Evolutionary conservation across 2,797 vertebrate species (phyloP), one percentile per base, ranked within the genome.

Genomic region (Myotis daubentonii): DNA sequence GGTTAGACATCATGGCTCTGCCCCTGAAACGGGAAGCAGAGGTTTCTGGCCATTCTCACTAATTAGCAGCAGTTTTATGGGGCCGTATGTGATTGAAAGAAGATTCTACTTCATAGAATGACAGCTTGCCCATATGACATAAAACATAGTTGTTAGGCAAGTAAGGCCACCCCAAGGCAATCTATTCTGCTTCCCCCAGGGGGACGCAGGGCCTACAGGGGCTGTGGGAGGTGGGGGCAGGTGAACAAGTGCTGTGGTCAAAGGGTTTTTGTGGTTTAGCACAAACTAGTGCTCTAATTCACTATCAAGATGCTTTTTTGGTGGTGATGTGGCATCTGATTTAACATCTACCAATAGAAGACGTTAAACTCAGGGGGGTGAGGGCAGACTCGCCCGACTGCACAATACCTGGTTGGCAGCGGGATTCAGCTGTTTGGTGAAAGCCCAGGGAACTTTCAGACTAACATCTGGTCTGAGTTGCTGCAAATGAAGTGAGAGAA

Each of bases 1-100:
- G 0, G 20, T 20, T 19, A 36, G 70, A 23, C 3, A 3, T 47
- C 12, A 12, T 0, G 0, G 70, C 47, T 78, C 15, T 1, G 36
- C 20, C 23, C 17, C n/a, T 57, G 30, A 28, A 25, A 19, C 3
- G 8, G 33, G 33, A n/a, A 6, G 8, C 38, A 12, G 8, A 11
- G n/a, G 38, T 8, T 17, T n/a, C 47, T 6, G 30, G 22, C 78
- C 49, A 2, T n/a, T 55, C 47, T 83, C 90, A 62, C n/a, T 20
- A 12, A 72, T 13, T 23, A 90, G 96, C 93, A 89, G 95, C 68
- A 33, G 68, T 41, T 4, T 0, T 12, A 4, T 30, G n/a, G 55
- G 23, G 76, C 89, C 49, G 15, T 6, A 0, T 30, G 33, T 38
- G 75, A 79, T 23, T 71, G 51, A 25, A n/a, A 94, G 51, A 68